Conservation (phyloP, 2,113 vertebrate genomes). For the Pipra filicauda region DNA sequence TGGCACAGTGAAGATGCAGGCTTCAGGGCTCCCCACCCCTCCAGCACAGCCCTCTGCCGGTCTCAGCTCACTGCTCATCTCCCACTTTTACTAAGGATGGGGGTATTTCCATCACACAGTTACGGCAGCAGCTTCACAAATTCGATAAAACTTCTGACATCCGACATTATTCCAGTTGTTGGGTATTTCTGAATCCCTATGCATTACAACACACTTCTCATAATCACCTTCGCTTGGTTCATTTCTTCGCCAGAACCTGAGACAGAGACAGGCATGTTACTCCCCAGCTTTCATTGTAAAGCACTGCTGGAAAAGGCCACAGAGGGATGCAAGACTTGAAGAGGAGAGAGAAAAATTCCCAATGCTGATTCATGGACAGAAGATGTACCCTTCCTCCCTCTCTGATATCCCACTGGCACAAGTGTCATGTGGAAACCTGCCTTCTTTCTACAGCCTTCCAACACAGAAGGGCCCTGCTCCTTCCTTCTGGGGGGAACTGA, state of each 20-base stretch:
- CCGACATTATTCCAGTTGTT: not conserved
- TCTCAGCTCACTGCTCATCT: not conserved
- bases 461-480: not conserved
- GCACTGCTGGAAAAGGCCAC: not conserved
- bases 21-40: not conserved
- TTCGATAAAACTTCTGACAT: fast-evolving
- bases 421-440: not conserved
- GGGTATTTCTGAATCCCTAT: fast-evolving
- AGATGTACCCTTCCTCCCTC: not conserved
- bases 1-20: not conserved
- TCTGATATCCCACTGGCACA: not conserved
- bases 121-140: not conserved
- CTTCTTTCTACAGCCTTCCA: not conserved
- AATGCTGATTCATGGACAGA: not conserved
- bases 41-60: not conserved
- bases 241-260: not conserved
- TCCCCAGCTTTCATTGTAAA: fast-evolving
- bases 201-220: not conserved
- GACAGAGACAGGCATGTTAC: not conserved
- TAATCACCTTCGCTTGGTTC: fast-evolving
- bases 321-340: not conserved
- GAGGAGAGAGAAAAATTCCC: not conserved
- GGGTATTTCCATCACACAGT: not conserved
- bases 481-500: not conserved
- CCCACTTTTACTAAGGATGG: not conserved